Percentiles rank a stretch among this genome's conserved stretches.
phyloP scores from a whole-genome alignment of 2,113 vertebrate species.

The Mesocricetus auratus region DNA sequence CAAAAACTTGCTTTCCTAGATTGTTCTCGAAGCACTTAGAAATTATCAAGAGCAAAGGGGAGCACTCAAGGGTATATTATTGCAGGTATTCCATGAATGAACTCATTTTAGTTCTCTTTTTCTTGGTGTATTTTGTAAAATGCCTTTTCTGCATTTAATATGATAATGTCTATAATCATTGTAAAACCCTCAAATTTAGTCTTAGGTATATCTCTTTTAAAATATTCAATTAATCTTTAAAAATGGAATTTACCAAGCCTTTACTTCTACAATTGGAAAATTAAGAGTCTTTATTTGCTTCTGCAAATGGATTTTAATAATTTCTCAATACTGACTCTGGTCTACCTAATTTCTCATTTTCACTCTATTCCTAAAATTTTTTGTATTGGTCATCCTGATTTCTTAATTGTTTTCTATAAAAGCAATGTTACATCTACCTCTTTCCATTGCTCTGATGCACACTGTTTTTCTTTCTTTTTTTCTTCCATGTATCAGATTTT shows the following conservation, averaged over 20 bases:
- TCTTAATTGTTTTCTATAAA: neutral
- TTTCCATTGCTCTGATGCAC: neutral
- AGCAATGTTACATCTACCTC: neutral
- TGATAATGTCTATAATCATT: neutral
- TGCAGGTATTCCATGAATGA: constrained; percentile 4
- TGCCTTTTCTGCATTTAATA: neutral
- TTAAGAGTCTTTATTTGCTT: neutral
- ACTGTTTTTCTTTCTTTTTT: neutral
- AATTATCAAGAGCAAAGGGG: neutral
- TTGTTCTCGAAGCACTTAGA: constrained; percentile 32
- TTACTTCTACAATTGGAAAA: neutral
- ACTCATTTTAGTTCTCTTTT: constrained; percentile 34
- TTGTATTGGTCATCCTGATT: neutral
- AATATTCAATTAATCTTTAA: neutral
- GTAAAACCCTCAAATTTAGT: neutral
- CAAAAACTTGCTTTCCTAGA: neutral
- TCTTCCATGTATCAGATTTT: neutral
- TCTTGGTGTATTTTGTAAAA: neutral
- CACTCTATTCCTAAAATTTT: neutral
- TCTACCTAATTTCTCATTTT: neutral
- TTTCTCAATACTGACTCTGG: neutral
- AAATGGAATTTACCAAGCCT: neutral
- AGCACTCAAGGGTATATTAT: constrained; percentile 31
- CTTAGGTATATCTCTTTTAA: neutral
- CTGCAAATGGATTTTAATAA: neutral